phyloP scores from a whole-genome alignment of 2,113 vertebrate genomes.

The Elanus axillaris region DNA sequence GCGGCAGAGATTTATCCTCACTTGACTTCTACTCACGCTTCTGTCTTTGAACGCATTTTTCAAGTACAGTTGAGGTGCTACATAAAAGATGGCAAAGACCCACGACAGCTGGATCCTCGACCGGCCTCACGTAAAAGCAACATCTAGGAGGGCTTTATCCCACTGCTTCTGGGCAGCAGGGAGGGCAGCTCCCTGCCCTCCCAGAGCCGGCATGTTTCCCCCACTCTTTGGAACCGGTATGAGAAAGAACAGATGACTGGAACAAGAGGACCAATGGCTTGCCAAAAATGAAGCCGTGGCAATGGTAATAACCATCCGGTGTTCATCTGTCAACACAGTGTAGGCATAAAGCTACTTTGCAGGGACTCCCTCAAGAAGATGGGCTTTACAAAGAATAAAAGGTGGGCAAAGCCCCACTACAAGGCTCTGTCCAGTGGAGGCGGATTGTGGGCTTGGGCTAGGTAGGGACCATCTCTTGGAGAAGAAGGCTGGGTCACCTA shows the following conservation, averaged over 20 bases:
- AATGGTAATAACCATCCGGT: not conserved
- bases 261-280: not conserved
- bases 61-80: not conserved
- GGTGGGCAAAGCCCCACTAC: not conserved
- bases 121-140: not conserved
- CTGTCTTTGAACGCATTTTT: not conserved
- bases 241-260: not conserved
- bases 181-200: not conserved
- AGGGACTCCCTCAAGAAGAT: not conserved
- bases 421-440: not conserved
- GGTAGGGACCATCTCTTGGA: not conserved
- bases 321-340: not conserved
- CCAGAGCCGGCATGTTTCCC: not conserved
- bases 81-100: not conserved
- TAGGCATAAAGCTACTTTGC: not conserved
- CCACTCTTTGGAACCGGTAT: not conserved
- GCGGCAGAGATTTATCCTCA: not conserved
- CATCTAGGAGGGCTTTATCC: not conserved
- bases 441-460: not conserved
- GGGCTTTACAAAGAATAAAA: not conserved
- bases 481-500: not conserved
- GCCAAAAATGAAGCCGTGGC: not conserved
- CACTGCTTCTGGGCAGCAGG: not conserved
- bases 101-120: rapidly evolving
- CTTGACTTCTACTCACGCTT: not conserved